Evolutionary conservation across 2,113 vertebrate genomes (phyloP).

Genomic region (Plestiodon gilberti): DNA sequence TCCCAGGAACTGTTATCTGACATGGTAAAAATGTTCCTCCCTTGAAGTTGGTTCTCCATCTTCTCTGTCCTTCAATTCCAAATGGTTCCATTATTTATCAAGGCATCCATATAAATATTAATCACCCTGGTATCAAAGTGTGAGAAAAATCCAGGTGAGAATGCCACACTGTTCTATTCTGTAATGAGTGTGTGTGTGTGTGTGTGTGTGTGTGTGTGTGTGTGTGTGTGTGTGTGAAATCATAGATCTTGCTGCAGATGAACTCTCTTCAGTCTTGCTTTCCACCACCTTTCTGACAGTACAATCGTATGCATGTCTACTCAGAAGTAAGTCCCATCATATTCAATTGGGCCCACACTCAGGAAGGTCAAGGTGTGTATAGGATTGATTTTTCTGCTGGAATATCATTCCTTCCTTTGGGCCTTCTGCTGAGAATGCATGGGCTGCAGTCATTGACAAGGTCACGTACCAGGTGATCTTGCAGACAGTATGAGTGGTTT

Average conservation of each 20-base stretch:
- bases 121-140: not conserved
- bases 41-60: constrained; percentile 3
- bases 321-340: too few relatives aligned
- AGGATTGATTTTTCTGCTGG: not conserved
- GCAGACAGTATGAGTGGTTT: not conserved
- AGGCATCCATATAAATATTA: not conserved
- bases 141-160: not conserved
- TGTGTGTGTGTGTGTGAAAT: too few relatives aligned
- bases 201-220: too few relatives aligned
- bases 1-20: not conserved
- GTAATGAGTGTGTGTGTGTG: not conserved
- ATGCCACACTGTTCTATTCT: not conserved
- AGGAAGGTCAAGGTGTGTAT: too few relatives aligned
- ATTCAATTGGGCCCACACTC: too few relatives aligned
- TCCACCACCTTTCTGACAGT: not conserved
- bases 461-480: not conserved
- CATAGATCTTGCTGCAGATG: not conserved
- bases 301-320: too few relatives aligned
- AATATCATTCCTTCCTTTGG: not conserved
- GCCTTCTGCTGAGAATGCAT: not conserved
- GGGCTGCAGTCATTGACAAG: not conserved
- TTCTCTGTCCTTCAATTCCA: not conserved
- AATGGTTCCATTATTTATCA: not conserved
- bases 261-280: not conserved
- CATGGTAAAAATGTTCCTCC: not conserved